Base-by-base conservation (phyloP, 64 coral and sea anemone species). In the Exaiptasia diaphana region DNA sequence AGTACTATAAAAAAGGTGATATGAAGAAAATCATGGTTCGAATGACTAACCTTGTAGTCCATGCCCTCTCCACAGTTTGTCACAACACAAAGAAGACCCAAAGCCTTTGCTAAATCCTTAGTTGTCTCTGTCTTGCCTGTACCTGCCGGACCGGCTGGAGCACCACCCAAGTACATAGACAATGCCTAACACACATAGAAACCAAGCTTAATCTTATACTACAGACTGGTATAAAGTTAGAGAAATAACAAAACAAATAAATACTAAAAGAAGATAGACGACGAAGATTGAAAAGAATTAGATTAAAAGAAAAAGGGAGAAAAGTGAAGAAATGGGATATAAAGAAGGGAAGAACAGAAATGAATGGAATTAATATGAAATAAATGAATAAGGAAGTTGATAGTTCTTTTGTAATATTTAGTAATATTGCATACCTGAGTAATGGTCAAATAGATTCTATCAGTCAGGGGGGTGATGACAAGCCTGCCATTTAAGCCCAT, bases 61-160 rank as follows among this genome's bases (percentile, higher is more conserved):
- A 97, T 97, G 27, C 94, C 94, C 46, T 97, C 94, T 30, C 94
- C 94, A 49, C 94, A 97, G 56, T 97, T 97, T 35, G 94, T 97
- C 1, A 97, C 93, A 1, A 97, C 93, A 67, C 93, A 97, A 38
- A 97, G 79, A 14, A 97, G 85, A 13, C 94, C 94, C 38, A 97
- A 55, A 28, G 94, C 94, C 58, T 97, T 97, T 15, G 94, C 94
- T 39, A 97, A 67, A 97, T 97, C 94, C 34, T 97, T 97, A 23
- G 90, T 91, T 32, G 94, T 97, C 41, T 97, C 94, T 6, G 94
- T 97, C 38, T 97, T 97, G 30, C 94, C 94, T 0, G 94, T 97
- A 50, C 94, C 94, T 0, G 94, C 94, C 2, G 94, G 94, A 5
- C 94, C 94, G 4, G 94, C 94, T 8, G 94, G 94, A 0, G 94